Percentiles rank a stretch among this genome's conserved stretches.
phyloP scores from a whole-genome alignment of 2,888 invertebrate species.

The Pilophorus perplexus region DNA sequence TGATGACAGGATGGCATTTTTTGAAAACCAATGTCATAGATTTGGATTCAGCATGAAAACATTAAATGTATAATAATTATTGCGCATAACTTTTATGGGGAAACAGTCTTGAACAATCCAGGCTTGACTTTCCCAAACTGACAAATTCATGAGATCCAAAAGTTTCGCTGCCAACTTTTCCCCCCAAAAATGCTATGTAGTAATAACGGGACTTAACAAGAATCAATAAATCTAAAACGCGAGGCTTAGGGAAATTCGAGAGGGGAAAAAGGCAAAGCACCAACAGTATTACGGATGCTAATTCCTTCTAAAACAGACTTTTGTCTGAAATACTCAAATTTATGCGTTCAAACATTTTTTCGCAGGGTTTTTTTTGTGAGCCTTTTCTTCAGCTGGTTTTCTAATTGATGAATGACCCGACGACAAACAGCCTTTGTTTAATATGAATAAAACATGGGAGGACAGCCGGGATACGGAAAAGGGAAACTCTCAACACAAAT shows the following conservation, averaged over 20 bases:
- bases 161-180: too few relatives aligned
- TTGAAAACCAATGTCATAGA: too few relatives aligned
- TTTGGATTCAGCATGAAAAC: too few relatives aligned
- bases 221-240: not conserved
- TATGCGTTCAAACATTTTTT: constrained; percentile 25
- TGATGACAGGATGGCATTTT: too few relatives aligned
- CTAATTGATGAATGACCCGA: constrained; percentile 33
- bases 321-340: constrained; percentile 18
- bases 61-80: too few relatives aligned
- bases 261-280: not conserved
- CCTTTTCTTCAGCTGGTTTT: not conserved
- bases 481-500: constrained; percentile 27
- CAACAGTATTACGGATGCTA: constrained; percentile 19
- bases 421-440: constrained; percentile 34
- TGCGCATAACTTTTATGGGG: too few relatives aligned
- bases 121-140: too few relatives aligned
- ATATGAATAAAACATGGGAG: constrained; percentile 33
- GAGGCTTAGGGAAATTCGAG: not conserved
- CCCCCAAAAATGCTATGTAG: too few relatives aligned
- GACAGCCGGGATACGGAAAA: not conserved
- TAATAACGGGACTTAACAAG: too few relatives aligned
- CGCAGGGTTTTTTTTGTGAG: not conserved
- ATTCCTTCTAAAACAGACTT: constrained; percentile 19
- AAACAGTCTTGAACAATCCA: too few relatives aligned
- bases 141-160: too few relatives aligned